Base-by-base conservation (phyloP, 2,888 invertebrate species). In the Stenchaetothrips biformis region DNA sequence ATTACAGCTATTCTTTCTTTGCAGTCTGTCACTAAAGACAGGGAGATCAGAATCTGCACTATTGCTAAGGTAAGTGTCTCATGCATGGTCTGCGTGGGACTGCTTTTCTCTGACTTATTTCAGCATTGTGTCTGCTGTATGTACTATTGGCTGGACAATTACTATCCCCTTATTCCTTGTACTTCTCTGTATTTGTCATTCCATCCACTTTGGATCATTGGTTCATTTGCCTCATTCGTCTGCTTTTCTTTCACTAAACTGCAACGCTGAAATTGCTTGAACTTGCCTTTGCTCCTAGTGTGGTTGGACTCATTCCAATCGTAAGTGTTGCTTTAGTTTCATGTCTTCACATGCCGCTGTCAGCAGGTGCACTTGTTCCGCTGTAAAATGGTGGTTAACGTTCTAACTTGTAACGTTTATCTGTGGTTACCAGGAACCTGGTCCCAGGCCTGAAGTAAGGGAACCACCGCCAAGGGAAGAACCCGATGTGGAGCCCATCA, bases 401-500 rank as follows among this genome's bases (percentile, higher is more conserved):
- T 78, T 49, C 21, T 47, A 7, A 47, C 21, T 0, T 80, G 6
- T 25, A n/a, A 11, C 49, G 7, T 48, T 48, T 77, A 6, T 77
- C 13, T 21, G 21, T 47, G 21, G 9, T 80, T 7, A 18, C 16
- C 4, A 47, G 37, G 74, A 67, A 79, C 67, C 67, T 48, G 49
- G 67, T 81, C 86, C 85, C 82, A 84, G 86, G 82, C 84, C 86
- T 81, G 84, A 85, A 83, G 84, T 85, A 77, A 88, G 87, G 85
- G 90, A 90, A 84, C 89, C 92, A 84, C 92, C 92, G 84, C 91
- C 92, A 83, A 89, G 92, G 82, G 90, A 91, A 84, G 93, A 93
- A 86, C 93, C 94, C 82, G 89, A 90, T 85, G 90, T 94, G 87
- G 95, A 95, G 88, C 93, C 96, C 81, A 92, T 96, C 83, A 95